Percentiles rank a stretch among this genome's conserved stretches.
These are phyloP conservation scores for Onychomys arenicola DNA, from an alignment of 2,797 vertebrate genomes.

Conservation along the genomic window DNA sequence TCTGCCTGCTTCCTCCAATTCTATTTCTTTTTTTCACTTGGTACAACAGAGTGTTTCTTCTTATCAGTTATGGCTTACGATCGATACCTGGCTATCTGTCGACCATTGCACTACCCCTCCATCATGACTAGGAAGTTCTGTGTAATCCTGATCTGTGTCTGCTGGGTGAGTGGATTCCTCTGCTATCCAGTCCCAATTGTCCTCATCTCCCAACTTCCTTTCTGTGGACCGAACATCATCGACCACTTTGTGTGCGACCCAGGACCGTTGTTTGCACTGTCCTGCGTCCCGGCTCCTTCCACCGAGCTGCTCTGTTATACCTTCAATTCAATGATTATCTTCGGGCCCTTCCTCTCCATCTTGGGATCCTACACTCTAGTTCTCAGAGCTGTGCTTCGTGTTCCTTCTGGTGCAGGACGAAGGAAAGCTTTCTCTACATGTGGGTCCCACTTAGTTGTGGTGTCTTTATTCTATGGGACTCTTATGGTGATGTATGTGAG, in stretches of 20 bases:
- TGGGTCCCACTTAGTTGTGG: conserved; percentile 75
- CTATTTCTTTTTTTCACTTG: conserved; percentile 82
- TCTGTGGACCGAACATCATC: conserved; percentile 78
- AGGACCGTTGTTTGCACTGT: conserved; percentile 74
- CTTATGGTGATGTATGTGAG: conserved; percentile 79
- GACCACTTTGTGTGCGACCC: conserved; percentile 81
- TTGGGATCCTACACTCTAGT: conserved; percentile 77
- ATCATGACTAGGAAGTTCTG: conserved; percentile 76
- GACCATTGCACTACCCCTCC: conserved; percentile 74
- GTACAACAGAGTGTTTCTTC: conserved; percentile 83
- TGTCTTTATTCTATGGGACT: conserved; percentile 79
- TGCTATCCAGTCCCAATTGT: conserved; percentile 76
- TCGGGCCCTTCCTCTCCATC: conserved; percentile 78
- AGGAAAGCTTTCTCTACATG: conserved; percentile 82
- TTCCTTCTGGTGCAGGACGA: conserved; percentile 67
- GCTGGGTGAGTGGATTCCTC: conserved; percentile 80
- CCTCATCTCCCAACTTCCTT: conserved; percentile 77
- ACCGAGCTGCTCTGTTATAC: conserved; percentile 74
- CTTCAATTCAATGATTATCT: conserved; percentile 78
- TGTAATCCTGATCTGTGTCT: conserved; percentile 56
- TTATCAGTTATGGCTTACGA: conserved; percentile 79
- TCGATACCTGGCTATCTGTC: conserved; percentile 80
- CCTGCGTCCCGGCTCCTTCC: conserved; percentile 60
- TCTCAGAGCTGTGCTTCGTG: conserved; percentile 66
- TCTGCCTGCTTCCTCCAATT: conserved; percentile 81